Base-by-base conservation (phyloP, 2,113 vertebrate genomes). In the Meriones unguiculatus region DNA sequence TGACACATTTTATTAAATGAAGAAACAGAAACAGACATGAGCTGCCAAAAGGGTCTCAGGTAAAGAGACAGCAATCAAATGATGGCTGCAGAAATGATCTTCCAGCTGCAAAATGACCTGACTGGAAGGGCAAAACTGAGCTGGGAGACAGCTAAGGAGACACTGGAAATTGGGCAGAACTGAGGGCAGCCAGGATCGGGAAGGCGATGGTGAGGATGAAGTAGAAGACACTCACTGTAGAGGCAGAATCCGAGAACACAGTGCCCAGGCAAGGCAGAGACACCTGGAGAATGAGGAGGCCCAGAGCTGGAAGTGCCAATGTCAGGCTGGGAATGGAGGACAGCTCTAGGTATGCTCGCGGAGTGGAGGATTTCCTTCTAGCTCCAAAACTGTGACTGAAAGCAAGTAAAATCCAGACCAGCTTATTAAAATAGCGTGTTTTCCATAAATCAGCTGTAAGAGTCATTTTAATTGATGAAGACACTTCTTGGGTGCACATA, bases 11-110 rank as follows among this genome's bases (percentile, higher is more conserved):
- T 85, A 80, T 32, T 88, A 77, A 54, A n/a, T 2, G 50, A 92
- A 81, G 59, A 82, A 90, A 93, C 4, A 35, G 62, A 73, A 54
- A 54, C 82, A 30, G 54, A 78, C 54, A 30, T 6, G 38, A 76
- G 57, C 59, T n/a, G 95, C 22, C 90, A 75, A 87, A 77, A 59
- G 46, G 72, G 57, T 76, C 46, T 86, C 54, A n/a, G 70, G 54
- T 82, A 24, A 70, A 52, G 38, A 41, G 65, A 25, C 1, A 2
- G 76, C 88, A 32, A 81, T 62, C 41, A 90, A 88, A 85, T 3
- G 59, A 67, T 25, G 52, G 69, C 15, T 80, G 65, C 59, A 82
- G 84, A 73, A n/a, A 67, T 62, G 52, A 32, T 54, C 46, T 46
- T 62, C 73, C 15, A n/a, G 73, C 30, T 81, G 89, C 72, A 7